Evolutionary conservation across 2,888 invertebrate species (phyloP).

Genomic region (Frankliniella fusca): DNA sequence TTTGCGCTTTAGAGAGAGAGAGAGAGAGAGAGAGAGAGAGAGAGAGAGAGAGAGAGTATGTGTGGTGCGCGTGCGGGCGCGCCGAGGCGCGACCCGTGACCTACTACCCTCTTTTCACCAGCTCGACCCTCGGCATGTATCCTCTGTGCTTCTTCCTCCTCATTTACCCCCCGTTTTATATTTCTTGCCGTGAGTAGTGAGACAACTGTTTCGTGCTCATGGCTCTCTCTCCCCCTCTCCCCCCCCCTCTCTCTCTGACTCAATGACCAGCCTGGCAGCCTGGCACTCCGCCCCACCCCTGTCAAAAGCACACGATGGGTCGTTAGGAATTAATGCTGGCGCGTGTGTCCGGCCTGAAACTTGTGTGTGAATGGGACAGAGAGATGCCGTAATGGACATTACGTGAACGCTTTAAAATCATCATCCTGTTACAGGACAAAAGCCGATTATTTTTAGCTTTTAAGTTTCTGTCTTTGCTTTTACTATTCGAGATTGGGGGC

Average conservation of each 20-base stretch:
- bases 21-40: too few relatives aligned
- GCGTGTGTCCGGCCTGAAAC: background rate
- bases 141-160: background rate
- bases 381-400: too few relatives aligned
- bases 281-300: background rate
- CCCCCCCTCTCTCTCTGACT: background rate
- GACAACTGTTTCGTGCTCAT: too few relatives aligned
- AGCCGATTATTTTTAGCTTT: background rate
- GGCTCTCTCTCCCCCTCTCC: background rate
- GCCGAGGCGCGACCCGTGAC: slow-evolving; percentile 43
- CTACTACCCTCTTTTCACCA: slow-evolving; percentile 40
- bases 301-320: background rate
- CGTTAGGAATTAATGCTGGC: background rate
- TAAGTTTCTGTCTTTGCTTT: too few relatives aligned
- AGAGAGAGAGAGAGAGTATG: too few relatives aligned
- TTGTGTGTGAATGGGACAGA: too few relatives aligned
- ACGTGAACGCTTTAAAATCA: too few relatives aligned
- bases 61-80: slow-evolving; percentile 35
- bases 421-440: background rate
- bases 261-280: background rate
- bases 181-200: too few relatives aligned
- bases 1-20: too few relatives aligned
- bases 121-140: background rate
- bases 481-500: background rate
- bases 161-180: too few relatives aligned